phyloP scores from a whole-genome alignment of 2,113 vertebrate species.

The Quiscalus mexicanus region DNA sequence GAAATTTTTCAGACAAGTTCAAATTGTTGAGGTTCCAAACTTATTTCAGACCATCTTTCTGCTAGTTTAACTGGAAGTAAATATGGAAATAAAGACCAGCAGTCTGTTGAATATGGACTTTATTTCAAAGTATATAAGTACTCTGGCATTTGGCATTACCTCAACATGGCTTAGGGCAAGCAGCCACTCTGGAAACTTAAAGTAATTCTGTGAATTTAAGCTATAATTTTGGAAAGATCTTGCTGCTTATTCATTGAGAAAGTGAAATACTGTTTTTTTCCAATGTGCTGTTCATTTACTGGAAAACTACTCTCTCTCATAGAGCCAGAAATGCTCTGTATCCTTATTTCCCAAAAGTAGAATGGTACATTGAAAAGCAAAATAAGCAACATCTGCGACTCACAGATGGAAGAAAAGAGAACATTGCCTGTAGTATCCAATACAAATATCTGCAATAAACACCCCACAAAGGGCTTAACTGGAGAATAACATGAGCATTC shows the following conservation, averaged over 20 bases:
- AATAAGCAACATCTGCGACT: conserved; percentile 30
- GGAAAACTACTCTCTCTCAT: conserved; percentile 25
- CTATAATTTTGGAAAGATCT: conserved; percentile 45
- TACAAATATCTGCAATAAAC: conserved; percentile 57
- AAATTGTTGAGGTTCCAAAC: not conserved
- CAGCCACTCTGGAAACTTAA: not conserved
- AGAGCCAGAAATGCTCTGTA: conserved; percentile 36
- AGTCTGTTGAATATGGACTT: not conserved
- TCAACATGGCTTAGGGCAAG: conserved; percentile 20
- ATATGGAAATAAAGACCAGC: not conserved
- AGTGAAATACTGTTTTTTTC: conserved; percentile 53
- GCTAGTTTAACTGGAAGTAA: not conserved
- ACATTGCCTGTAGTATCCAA: not conserved
- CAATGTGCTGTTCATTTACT: conserved; percentile 33
- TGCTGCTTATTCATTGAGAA: conserved; percentile 50
- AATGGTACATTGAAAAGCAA: conserved; percentile 29
- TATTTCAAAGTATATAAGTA: conserved; percentile 18
- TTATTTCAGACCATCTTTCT: not conserved
- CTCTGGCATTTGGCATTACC: not conserved
- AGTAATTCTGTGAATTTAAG: conserved; percentile 39
- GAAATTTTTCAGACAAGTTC: not conserved
- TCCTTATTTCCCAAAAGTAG: conserved; percentile 54
- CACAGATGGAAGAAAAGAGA: conserved; percentile 1
- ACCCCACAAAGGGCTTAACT: not conserved
- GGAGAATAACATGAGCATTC: not conserved